Conservation (phyloP, 2,113 vertebrate species). For the Pluvianellus socialis region DNA sequence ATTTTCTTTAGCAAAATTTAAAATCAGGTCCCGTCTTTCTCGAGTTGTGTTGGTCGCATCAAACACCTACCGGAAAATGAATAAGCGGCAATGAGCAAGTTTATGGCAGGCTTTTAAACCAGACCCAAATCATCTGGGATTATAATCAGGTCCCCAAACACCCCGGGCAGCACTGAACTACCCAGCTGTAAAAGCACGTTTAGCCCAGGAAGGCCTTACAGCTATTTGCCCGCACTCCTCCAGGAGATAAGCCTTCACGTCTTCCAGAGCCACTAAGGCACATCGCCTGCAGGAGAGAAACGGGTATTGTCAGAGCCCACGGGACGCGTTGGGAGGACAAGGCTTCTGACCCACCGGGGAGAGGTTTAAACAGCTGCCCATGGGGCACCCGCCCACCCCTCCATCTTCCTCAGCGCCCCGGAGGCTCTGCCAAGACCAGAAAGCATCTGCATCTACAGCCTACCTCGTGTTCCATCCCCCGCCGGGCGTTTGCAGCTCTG, state of each 20-base stretch:
- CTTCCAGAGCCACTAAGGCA: conserved; percentile 90
- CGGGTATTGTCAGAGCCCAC: fast-evolving
- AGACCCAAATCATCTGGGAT: not conserved
- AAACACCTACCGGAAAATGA: conserved; percentile 81
- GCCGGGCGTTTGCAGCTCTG: fast-evolving
- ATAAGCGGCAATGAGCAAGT: not conserved
- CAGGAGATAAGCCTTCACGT: conserved; percentile 88
- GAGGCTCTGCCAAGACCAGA: not conserved
- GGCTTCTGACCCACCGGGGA: not conserved
- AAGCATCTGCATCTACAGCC: not conserved
- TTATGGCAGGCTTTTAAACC: not conserved
- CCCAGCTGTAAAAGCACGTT: not conserved
- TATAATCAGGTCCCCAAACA: fast-evolving
- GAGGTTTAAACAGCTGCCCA: not conserved
- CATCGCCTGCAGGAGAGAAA: conserved; percentile 81
- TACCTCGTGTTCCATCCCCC: too few relatives aligned
- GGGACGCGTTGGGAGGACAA: not conserved
- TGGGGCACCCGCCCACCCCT: not conserved
- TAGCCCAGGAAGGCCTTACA: conserved; percentile 74
- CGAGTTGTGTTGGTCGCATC: conserved; percentile 98
- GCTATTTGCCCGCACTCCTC: conserved; percentile 93
- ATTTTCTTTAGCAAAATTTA: conserved; percentile 88
- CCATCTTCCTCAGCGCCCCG: fast-evolving
- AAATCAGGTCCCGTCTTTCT: conserved; percentile 92
- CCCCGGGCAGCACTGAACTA: not conserved